These are phyloP conservation scores for Achatina immaculata DNA, from an alignment of 1,140 invertebrate genomes.

Conservation along the genomic window DNA sequence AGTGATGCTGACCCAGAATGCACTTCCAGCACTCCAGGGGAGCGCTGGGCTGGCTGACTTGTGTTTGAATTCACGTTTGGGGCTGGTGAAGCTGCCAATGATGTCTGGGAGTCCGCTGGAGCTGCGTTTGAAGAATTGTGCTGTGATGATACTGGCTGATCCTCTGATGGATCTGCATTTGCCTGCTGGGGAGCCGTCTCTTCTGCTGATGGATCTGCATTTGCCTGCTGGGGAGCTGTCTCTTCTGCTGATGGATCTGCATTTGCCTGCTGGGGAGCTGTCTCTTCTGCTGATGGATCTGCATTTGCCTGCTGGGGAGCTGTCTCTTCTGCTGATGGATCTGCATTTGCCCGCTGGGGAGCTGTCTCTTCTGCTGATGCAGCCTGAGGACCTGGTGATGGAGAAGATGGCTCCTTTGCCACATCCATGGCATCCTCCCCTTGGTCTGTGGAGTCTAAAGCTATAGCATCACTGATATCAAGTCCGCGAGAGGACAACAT, in stretches of 20 bases:
- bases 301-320: not conserved
- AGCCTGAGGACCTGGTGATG: not conserved
- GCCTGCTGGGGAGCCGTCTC: not conserved
- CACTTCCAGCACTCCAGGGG: not conserved
- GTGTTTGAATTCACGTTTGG: not conserved
- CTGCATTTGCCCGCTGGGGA: not conserved
- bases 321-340: not conserved
- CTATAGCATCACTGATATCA: slow-evolving; percentile 37
- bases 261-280: not conserved
- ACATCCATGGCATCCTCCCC: not conserved
- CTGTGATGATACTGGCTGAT: not conserved
- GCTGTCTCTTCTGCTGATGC: not conserved
- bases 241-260: not conserved
- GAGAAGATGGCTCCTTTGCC: not conserved
- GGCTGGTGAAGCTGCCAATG: not conserved
- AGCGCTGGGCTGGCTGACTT: not conserved
- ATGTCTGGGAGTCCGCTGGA: not conserved
- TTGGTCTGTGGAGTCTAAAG: slow-evolving; percentile 14
- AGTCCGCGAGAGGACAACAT: slow-evolving; percentile 16
- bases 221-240: too few species aligned
- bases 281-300: too few species aligned
- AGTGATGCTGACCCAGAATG: not conserved
- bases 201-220: not conserved
- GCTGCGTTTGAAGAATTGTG: not conserved
- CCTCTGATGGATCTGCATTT: not conserved